Conservation (phyloP, 1,140 invertebrate species). For the Cotesia glomerata region DNA sequence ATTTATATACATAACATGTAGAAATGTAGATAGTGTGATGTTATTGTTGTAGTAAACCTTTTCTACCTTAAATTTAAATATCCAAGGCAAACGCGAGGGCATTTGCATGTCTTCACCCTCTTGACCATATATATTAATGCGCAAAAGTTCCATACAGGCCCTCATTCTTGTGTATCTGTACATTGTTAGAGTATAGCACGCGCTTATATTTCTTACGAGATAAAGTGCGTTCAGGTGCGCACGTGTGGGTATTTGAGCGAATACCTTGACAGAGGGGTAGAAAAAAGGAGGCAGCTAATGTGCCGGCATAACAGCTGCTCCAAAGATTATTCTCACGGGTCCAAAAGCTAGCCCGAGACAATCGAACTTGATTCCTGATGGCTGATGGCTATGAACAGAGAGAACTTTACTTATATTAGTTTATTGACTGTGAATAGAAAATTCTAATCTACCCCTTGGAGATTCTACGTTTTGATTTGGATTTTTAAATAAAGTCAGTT, state of each 20-base stretch:
- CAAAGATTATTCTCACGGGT: slow-evolving; percentile 55
- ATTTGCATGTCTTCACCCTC: slow-evolving; percentile 5
- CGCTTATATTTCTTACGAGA: slow-evolving; percentile 8
- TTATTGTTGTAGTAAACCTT: not conserved
- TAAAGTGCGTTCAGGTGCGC: slow-evolving; percentile 29
- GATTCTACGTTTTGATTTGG: too few species aligned
- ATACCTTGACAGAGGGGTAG: slow-evolving; percentile 29
- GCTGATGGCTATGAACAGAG: slow-evolving; percentile 36
- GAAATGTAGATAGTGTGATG: not conserved
- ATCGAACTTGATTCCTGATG: slow-evolving; percentile 55
- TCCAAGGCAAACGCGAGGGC: not conserved
- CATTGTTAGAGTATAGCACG: not conserved
- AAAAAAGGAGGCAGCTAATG: slow-evolving; percentile 9
- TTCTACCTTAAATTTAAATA: not conserved
- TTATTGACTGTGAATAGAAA: too few species aligned
- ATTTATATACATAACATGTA: not conserved
- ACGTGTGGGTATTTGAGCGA: slow-evolving; percentile 33
- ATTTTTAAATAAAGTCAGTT: too few species aligned
- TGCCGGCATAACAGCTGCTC: slow-evolving; percentile 47
- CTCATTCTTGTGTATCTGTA: not conserved
- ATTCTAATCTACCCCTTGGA: too few species aligned
- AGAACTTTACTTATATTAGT: not conserved
- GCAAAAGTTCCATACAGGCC: not conserved
- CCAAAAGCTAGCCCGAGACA: slow-evolving; percentile 55
- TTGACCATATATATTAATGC: not conserved